These are phyloP conservation scores for Diplodus sargus DNA, from an alignment of 2,797 vertebrate species.

Conservation along the genomic window DNA sequence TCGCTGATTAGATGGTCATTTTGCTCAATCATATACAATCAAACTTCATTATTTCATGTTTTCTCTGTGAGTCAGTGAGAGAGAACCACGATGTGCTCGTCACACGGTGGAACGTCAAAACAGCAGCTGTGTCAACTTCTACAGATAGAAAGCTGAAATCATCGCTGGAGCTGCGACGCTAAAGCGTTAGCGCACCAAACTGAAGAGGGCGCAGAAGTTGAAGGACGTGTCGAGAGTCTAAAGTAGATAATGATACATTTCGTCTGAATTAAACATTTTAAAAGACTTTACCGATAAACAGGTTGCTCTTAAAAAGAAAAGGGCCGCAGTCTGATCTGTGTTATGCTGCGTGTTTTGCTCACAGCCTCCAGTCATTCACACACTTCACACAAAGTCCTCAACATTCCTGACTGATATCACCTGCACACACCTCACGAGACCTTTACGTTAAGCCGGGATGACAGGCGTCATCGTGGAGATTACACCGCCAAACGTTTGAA, in stretches of 20 bases:
- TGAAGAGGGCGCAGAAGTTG: no score
- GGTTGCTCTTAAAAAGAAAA: no score
- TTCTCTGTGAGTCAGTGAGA: constrained; percentile 28
- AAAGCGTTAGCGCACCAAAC: no score
- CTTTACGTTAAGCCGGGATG: neutral
- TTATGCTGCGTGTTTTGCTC: neutral
- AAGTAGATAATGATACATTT: no score
- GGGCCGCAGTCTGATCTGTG: neutral
- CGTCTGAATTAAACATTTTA: no score
- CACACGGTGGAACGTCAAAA: constrained; percentile 26
- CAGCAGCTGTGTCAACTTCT: constrained; percentile 49
- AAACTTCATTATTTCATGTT: constrained; percentile 10
- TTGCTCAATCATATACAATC: constrained; percentile 14
- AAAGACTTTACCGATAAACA: neutral
- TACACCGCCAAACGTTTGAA: constrained; percentile 3
- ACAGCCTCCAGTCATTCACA: neutral
- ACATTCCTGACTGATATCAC: constrained; percentile 18
- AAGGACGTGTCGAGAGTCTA: no score
- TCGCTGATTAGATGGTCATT: constrained; percentile 35
- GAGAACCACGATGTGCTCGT: constrained; percentile 22
- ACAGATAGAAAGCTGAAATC: neutral
- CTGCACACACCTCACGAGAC: neutral
- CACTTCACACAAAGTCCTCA: neutral
- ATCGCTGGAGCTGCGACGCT: no score
- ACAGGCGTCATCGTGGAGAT: neutral